Conservation (phyloP, 2,888 invertebrate species). For the Hecatera dysodea region DNA sequence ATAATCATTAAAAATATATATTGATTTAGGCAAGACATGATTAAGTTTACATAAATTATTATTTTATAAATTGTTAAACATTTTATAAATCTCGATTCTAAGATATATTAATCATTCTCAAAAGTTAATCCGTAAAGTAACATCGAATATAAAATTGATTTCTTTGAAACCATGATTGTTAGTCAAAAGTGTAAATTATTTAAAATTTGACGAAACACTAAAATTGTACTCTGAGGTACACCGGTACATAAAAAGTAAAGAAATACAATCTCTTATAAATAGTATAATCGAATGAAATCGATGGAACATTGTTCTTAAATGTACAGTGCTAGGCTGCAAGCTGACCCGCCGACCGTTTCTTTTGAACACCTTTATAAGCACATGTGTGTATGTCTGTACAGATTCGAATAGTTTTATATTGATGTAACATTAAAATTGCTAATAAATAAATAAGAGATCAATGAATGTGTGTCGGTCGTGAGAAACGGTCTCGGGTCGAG, state of each 20-base stretch:
- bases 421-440: conserved; percentile 49
- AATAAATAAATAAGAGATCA: conserved; percentile 74
- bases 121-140: conserved; percentile 70
- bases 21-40: conserved; percentile 85
- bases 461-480: conserved; percentile 44
- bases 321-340: conserved; percentile 69
- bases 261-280: conserved; percentile 70
- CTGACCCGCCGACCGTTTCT: conserved; percentile 62
- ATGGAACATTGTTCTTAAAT: conserved; percentile 75
- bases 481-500: conserved; percentile 61
- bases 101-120: conserved; percentile 67
- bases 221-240: conserved; percentile 77
- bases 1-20: conserved; percentile 70
- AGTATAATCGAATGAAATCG: conserved; percentile 66
- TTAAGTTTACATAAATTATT: conserved; percentile 71
- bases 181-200: conserved; percentile 75
- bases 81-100: conserved; percentile 66
- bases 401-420: conserved; percentile 44
- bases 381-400: conserved; percentile 57
- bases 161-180: conserved; percentile 82
- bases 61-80: conserved; percentile 72
- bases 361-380: conserved; percentile 36
- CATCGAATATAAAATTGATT: conserved; percentile 77
- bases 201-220: conserved; percentile 70
- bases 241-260: conserved; percentile 62